Base-by-base conservation (phyloP, 2,113 vertebrate genomes). In the Sisor rabdophorus region DNA sequence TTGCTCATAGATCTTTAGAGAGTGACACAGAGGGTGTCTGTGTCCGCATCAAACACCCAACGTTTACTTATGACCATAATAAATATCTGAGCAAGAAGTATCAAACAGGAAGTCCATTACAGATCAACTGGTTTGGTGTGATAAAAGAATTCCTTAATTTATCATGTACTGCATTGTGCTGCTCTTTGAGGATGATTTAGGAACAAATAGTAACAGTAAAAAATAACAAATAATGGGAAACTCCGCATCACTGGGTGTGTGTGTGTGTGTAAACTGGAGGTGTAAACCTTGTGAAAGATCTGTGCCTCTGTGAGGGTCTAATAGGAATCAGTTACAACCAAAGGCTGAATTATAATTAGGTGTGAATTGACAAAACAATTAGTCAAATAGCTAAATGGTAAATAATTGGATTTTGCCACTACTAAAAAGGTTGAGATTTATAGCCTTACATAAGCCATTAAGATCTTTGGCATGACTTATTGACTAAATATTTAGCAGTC, bases 351-450 rank as follows among this genome's bases (percentile, higher is more conserved):
- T 76, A 63, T 73, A 76, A 76, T 54, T 61, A 74, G 65, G 60
- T 72, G 44, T 32, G 50, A 77, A 79, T 73, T 79, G 82, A 81
- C 78, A 75, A 79, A 81, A 78, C 71, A 76, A 83, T 81, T 58
- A 82, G 69, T 82, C 74, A 72, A 30, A 11, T 24, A 73, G 36
- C 76, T 78, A 60, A 78, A 79, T 32, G 75, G 28, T 74, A 77
- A 78, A 77, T 85, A 79, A 86, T 84, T 81, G 80, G 71, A 65
- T 80, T 76, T 65, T 59, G 71, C 44, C 76, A 53, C 50, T 36
- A 79, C 71, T 10, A 60, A 64, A 70, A 71, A 73, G 40, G 48
- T 71, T 19, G 36, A 68, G 69, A 55, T 63, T 76, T 32, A 61
- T 64, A 55, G 53, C 71, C 68, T 48, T 60, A 76, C 73, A 80